These are phyloP conservation scores for Endotricha flammealis DNA, from an alignment of 2,888 invertebrate species.

Conservation along the genomic window DNA sequence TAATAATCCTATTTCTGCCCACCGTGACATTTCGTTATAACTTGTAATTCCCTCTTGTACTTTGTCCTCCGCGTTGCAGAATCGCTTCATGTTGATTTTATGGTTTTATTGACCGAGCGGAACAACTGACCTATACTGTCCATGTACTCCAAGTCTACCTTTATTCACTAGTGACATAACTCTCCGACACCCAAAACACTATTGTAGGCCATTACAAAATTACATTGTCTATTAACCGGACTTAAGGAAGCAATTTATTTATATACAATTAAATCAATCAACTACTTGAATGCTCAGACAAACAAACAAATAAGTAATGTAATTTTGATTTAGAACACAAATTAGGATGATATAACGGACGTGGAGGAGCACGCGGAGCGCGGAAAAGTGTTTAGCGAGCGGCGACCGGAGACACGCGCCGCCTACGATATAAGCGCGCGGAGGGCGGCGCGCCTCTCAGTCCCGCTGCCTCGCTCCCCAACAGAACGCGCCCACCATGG, in stretches of 20 bases:
- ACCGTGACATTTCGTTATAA: conserved; percentile 26
- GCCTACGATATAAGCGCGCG: conserved; percentile 52
- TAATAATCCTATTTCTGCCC: conserved; percentile 14
- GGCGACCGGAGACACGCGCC: conserved; percentile 28
- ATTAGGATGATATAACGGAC: conserved; percentile 44
- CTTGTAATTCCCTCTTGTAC: conserved; percentile 18
- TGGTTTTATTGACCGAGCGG: too few species aligned
- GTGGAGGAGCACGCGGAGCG: conserved; percentile 27
- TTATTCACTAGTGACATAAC: conserved; percentile 35
- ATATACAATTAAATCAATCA: conserved; percentile 21
- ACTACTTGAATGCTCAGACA: background rate
- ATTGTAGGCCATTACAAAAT: too few species aligned
- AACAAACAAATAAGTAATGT: conserved; percentile 2
- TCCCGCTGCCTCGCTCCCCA: conserved; percentile 52
- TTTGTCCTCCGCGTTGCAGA: background rate
- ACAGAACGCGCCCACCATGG: conserved; percentile 53
- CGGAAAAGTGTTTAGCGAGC: conserved; percentile 24
- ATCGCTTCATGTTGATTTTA: conserved; percentile 16
- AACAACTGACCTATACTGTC: background rate
- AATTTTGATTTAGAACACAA: conserved; percentile 5
- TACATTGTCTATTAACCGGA: too few species aligned
- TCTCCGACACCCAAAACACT: conserved; percentile 16
- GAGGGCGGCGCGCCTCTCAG: conserved; percentile 51
- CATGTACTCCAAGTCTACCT: too few species aligned
- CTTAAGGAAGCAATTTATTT: conserved; percentile 38